Base-by-base conservation (phyloP, 2,888 invertebrate genomes). In the Cryptosula pallasiana region DNA sequence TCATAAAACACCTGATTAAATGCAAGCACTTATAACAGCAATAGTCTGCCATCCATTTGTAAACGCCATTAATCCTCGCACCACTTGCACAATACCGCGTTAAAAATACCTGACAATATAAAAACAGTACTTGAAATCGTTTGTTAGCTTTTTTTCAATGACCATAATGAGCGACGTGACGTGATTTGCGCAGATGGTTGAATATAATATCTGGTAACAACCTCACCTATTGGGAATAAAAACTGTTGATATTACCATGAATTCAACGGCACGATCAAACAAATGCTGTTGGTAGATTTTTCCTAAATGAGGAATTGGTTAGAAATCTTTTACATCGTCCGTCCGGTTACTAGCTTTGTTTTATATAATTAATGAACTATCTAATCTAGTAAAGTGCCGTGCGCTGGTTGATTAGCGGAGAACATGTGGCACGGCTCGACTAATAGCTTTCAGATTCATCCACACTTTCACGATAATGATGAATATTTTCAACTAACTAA, bases 1-100 rank as follows among this genome's bases (percentile, higher is more conserved):
- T 25, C 63, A 63, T n/a, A 63, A 25, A 63, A 63, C 63, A 63
- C 63, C 63, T 32, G 63, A 63, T 63, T 63, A 63, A 63, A 63
- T 13, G 9, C 27, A 9, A 63, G 29, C 34, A 34, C 63, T 63
- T 32, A 63, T 29, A 32, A 5, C 45, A 45, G 45, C 45, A 45
- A 45, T 45, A 20, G 20, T 13, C 45, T 45, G 9, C 20, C 45
- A 5, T 45, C 5, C 20, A 45, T 45, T 45, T 45, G 45, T 20
- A 45, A 45, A 45, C 20, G 45, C 45, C 20, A 45, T 45, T 45
- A 45, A 45, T 45, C 45, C 45, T 20, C 45, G 45, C 45, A 45
- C 45, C 20, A 20, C 45, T 45, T 20, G 5, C 5, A 45, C 5
- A 45, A n/a, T n/a, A n/a, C n/a, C n/a, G n/a, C n/a, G n/a, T n/a